A percentile compares a stretch with the other conserved stretches of the same genome.
Evolutionary conservation across 2,113 vertebrate species (phyloP).

Genomic region (Leptobrachium ailaonicum): DNA sequence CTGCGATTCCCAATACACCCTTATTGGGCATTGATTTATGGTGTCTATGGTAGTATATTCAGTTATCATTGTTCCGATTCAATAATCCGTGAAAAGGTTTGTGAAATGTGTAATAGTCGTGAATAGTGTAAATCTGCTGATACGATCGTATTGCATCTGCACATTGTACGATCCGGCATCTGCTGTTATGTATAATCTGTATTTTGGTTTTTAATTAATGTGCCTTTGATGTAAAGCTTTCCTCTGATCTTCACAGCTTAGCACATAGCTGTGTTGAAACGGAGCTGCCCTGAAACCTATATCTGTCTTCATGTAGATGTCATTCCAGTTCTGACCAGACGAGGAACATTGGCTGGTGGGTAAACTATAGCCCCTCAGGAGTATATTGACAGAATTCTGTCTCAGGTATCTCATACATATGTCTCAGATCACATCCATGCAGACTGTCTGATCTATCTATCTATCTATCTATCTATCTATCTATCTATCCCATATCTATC

Average conservation of each 20-base stretch:
- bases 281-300: constrained; percentile 15
- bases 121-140: too few relatives aligned
- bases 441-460: too few relatives aligned
- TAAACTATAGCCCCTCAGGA: constrained; percentile 11
- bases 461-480: too few relatives aligned
- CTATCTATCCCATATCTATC: too few relatives aligned
- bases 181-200: background rate
- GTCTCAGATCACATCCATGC: too few relatives aligned
- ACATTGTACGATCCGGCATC: background rate
- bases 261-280: constrained; percentile 4
- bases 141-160: too few relatives aligned
- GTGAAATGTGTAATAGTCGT: too few relatives aligned
- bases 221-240: constrained; percentile 1
- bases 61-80: too few relatives aligned
- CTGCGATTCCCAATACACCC: too few relatives aligned
- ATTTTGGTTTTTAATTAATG: constrained; percentile 12
- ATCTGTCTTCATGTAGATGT: constrained; percentile 30
- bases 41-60: too few relatives aligned
- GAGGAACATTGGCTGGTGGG: background rate
- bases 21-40: too few relatives aligned
- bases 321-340: background rate
- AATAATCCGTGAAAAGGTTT: too few relatives aligned
- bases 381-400: background rate
- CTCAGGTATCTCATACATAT: background rate
- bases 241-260: constrained; percentile 24